Evolutionary conservation across 2,888 invertebrate species (phyloP).

Genomic region (Abrostola triplasia): DNA sequence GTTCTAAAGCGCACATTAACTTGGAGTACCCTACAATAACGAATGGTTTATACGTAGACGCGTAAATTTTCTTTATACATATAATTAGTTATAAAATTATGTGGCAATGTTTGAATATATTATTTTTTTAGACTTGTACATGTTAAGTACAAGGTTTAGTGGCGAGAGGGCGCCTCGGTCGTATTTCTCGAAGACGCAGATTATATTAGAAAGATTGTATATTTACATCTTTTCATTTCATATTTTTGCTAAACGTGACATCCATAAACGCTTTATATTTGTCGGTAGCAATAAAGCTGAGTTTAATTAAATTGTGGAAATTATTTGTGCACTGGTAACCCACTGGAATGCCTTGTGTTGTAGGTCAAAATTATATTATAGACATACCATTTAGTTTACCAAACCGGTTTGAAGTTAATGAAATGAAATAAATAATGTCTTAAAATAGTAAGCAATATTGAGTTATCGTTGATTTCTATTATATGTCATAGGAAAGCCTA

Average conservation of each 20-base stretch:
- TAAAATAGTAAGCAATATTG: too few relatives aligned
- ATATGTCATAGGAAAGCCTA: too few relatives aligned
- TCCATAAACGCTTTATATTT: constrained; percentile 5
- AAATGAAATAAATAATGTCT: too few relatives aligned
- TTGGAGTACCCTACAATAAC: not conserved
- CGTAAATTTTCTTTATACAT: constrained; percentile 29
- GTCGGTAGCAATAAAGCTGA: not conserved
- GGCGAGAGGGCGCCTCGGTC: constrained; percentile 26
- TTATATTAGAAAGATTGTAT: constrained; percentile 24
- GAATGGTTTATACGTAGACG: constrained; percentile 12
- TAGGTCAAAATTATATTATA: too few relatives aligned
- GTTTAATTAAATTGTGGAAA: too few relatives aligned
- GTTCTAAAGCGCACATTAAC: too few relatives aligned
- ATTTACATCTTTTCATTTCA: constrained; percentile 13
- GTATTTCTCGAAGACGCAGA: constrained; percentile 12
- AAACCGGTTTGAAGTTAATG: too few relatives aligned
- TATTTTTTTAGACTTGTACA: constrained; percentile 54
- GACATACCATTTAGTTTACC: too few relatives aligned
- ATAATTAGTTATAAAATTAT: constrained; percentile 55
- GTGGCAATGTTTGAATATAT: constrained; percentile 58
- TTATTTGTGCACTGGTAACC: too few relatives aligned
- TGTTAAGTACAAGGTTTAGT: constrained; percentile 50
- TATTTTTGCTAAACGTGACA: not conserved
- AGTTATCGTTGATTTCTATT: too few relatives aligned
- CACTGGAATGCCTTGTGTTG: too few relatives aligned